These are phyloP conservation scores for Apostichopus californicus DNA, from an alignment of 35 echinoderm and acorn worm species.

Conservation along the genomic window DNA sequence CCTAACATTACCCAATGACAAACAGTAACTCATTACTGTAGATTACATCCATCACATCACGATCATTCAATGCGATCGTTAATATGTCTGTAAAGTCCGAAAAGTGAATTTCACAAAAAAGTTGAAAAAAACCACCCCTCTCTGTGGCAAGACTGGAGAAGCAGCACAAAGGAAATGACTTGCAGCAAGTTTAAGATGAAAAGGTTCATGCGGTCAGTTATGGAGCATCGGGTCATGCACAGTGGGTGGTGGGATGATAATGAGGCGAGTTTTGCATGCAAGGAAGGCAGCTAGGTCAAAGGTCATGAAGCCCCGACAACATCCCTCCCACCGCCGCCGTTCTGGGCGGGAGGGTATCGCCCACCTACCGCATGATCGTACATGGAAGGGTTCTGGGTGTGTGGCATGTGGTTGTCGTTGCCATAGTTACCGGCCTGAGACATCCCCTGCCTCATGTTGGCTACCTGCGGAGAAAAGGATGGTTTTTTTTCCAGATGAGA, in stretches of 20 bases:
- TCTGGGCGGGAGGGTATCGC: slow-evolving; percentile 71
- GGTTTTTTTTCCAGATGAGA: not conserved
- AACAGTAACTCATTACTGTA: too few relatives aligned
- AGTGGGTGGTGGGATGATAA: slow-evolving; percentile 22
- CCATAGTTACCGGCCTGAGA: slow-evolving; percentile 91
- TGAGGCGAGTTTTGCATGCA: slow-evolving; percentile 30
- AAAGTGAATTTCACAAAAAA: too few relatives aligned
- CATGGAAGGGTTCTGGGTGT: slow-evolving; percentile 80
- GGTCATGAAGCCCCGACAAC: slow-evolving; percentile 93
- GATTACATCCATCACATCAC: too few relatives aligned
- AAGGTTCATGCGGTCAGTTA: slow-evolving; percentile 33
- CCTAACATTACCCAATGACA: too few relatives aligned
- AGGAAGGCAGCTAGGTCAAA: slow-evolving; percentile 33
- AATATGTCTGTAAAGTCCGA: too few relatives aligned
- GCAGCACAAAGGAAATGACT: slow-evolving; percentile 33
- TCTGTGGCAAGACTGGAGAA: not conserved
- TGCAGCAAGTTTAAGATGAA: slow-evolving; percentile 14
- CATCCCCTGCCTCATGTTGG: slow-evolving; percentile 93
- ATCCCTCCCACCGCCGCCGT: slow-evolving; percentile 64
- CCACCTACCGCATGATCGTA: slow-evolving; percentile 83
- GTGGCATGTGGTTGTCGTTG: slow-evolving; percentile 69
- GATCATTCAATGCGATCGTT: too few relatives aligned
- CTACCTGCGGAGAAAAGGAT: slow-evolving; percentile 67
- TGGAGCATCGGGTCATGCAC: slow-evolving; percentile 35
- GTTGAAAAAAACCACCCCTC: too few relatives aligned